These are phyloP conservation scores for Cheilosia grossa DNA, from an alignment of 2,888 invertebrate genomes.

Conservation along the genomic window DNA sequence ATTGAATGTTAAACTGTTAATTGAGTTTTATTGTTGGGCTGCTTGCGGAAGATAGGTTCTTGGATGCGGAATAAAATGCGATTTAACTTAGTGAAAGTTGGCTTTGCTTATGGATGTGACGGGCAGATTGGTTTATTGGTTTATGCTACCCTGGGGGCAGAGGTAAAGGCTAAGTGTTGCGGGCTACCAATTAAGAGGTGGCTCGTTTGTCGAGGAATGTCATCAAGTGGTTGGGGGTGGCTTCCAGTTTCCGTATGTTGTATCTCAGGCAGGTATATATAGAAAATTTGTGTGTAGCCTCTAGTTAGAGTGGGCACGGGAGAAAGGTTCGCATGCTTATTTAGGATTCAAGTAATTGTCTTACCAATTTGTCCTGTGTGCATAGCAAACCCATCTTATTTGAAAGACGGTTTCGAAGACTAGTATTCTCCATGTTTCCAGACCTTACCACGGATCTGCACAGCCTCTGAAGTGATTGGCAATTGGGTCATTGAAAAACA, in stretches of 20 bases:
- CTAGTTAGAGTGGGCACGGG: not conserved
- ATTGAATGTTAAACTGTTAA: slow-evolving; percentile 72
- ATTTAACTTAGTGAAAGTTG: slow-evolving; percentile 60
- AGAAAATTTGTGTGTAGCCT: not conserved
- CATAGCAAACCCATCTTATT: too few relatives aligned
- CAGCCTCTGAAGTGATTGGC: too few relatives aligned
- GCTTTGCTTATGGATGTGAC: slow-evolving; percentile 59
- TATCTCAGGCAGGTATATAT: not conserved
- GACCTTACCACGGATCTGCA: too few relatives aligned
- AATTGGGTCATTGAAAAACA: too few relatives aligned
- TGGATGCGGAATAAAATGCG: slow-evolving; percentile 35
- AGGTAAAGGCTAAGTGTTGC: not conserved
- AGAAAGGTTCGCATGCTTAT: not conserved
- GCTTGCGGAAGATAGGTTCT: not conserved
- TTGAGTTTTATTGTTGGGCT: slow-evolving; percentile 71
- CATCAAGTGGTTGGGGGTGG: not conserved
- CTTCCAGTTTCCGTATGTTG: not conserved
- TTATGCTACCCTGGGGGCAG: slow-evolving; percentile 1
- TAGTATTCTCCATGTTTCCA: too few relatives aligned
- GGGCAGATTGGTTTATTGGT: slow-evolving; percentile 64
- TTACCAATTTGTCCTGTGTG: too few relatives aligned
- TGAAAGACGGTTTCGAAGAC: too few relatives aligned
- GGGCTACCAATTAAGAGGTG: not conserved
- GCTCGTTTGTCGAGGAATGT: not conserved
- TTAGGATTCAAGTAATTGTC: too few relatives aligned